Base-by-base conservation (phyloP, 2,888 invertebrate species). In the Caenorhabditis sp. region DNA sequence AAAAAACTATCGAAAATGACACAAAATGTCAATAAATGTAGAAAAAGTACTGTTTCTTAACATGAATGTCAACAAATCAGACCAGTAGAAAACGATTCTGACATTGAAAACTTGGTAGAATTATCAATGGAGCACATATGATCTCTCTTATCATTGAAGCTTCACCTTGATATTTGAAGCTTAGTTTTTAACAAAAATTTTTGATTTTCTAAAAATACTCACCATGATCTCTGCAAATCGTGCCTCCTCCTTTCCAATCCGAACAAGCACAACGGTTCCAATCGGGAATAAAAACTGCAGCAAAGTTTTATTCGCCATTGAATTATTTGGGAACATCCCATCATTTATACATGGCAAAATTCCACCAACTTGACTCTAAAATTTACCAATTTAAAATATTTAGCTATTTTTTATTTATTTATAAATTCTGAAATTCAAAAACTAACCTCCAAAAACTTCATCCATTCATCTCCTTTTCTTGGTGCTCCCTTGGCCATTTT, bases 201-300 rank as follows among this genome's bases (percentile, higher is more conserved):
- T 50, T n/a, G 17, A 23, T 21, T 53, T 53, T 53, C 23, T 4
- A 53, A 50, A 50, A 50, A 53, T 8, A 53, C 53, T 53, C 65
- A 60, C 63, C 60, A 53, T 21, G 21, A 53, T 21, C 12, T 21
- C 21, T 3, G 21, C 53, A 21, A 53, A 53, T 53, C 53, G 3
- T 20, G 23, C 3, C 21, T 23, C 53, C 7, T 50, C 17, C 3
- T 50, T 14, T 8, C 5, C 25, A 8, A 12, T 21, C 3, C 21
- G 5, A 23, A 53, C 12, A 4, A 53, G 21, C 1, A 53, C 10
- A 3, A 53, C 12, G 7, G 53, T 53, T 20, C 21, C 53, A 21
- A 53, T 21, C 2, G 53, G 53, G 12, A 10, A 53, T 4, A 53
- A 17, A 21, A 8, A 53, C 21, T 53, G 17, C 25, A 53, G 53